Base-by-base conservation (phyloP, 2,113 vertebrate genomes). In the Petaurus breviceps region DNA sequence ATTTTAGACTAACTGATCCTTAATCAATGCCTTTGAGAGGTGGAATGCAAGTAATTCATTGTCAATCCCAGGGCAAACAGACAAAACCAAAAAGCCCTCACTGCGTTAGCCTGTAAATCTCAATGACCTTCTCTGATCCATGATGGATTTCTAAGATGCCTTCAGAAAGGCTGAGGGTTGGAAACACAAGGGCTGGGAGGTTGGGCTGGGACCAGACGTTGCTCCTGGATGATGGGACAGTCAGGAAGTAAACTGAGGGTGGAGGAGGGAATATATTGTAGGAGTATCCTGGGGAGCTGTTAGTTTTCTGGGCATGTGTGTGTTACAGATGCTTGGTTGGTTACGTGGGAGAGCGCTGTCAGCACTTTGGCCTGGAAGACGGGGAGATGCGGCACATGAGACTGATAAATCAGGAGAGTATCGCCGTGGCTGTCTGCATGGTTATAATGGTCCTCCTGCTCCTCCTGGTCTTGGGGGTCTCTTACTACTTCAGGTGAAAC, bases 331-430 rank as follows among this genome's bases (percentile, higher is more conserved):
- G 99, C 91, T 96, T 98, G 0, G 91, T 97, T 0, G 99, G 99
- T 61, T 99, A 98, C 14, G 96, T 99, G 0, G 99, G 99, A 0
- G 99, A 99, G 95, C 98, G 99, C 3, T 99, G 99, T 97, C 99
- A 99, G 98, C 99, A 99, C 98, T 99, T 98, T 3, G 99, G 99
- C 95, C 96, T 99, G 97, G 98, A 99, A 89, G 99, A 99, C 99
- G 99, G 99, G 99, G 99, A 99, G 6, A 98, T 99, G 95, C 99
- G 98, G 92, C 98, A 98, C 0, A 95, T 98, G 0, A 98, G 99
- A 95, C 96, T 97, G 2, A 97, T 98, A 89, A 99, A 98, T 98
- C 99, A 97, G 90, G 97, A 97, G 90, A 99, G 98, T 24, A 37
- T 99, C 92, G 97, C 98, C 14, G 97, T 97, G 0, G 97, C 98